Percentiles rank a stretch among this genome's conserved stretches.
Evolutionary conservation across 2,888 invertebrate species (phyloP).

Genomic region (Galeruca laticollis): DNA sequence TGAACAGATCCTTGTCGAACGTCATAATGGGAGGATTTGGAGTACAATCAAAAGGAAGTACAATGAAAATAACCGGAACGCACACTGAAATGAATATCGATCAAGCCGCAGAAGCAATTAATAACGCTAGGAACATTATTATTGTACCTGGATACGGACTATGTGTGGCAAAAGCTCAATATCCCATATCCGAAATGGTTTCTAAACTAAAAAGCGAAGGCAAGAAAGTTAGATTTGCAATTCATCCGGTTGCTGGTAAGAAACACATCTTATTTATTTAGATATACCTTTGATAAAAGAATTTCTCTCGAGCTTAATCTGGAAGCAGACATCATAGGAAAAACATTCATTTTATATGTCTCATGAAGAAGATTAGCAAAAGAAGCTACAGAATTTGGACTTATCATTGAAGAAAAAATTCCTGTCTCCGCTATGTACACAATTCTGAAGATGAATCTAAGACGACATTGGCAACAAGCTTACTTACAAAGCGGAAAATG

Average conservation of each 20-base stretch:
- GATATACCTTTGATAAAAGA: conserved; percentile 16
- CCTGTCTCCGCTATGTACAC: no score
- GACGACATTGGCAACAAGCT: no score
- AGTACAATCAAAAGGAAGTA: conserved; percentile 77
- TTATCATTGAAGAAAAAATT: no score
- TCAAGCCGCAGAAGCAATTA: conserved; percentile 80
- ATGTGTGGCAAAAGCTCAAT: conserved; percentile 93
- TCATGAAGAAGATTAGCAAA: no score
- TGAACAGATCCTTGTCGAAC: conserved; percentile 87
- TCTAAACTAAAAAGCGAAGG: conserved; percentile 77
- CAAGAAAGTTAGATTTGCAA: conserved; percentile 88
- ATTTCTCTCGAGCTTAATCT: no score
- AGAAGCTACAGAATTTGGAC: no score
- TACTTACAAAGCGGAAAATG: no score
- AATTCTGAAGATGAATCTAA: no score
- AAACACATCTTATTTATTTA: conserved; percentile 22
- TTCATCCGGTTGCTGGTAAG: conserved; percentile 90
- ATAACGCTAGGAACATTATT: conserved; percentile 84
- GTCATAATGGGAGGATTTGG: conserved; percentile 92
- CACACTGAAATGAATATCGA: conserved; percentile 85
- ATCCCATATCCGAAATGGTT: conserved; percentile 91
- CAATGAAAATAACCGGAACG: conserved; percentile 82
- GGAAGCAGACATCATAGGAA: no score
- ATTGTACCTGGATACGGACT: conserved; percentile 91
- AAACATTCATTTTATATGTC: no score